A percentile compares a stretch with the other conserved stretches of the same genome.
These are phyloP conservation scores for Drosophila aff. DNA, from an alignment of 1,140 invertebrate species.

Conservation along the genomic window DNA sequence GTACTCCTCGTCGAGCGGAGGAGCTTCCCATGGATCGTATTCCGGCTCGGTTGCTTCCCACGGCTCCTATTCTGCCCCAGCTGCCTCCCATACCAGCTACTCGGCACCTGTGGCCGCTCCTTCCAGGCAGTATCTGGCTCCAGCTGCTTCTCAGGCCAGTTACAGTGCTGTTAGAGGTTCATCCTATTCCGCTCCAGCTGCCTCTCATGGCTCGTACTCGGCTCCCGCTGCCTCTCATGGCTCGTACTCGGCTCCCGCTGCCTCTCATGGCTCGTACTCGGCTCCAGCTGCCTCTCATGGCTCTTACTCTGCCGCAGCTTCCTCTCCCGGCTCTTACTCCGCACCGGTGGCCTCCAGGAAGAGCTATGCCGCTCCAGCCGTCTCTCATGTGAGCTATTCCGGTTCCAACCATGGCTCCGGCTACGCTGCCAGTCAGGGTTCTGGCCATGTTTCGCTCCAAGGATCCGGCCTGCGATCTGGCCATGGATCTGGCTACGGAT, in stretches of 20 bases:
- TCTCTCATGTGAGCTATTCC: slow-evolving; percentile 35
- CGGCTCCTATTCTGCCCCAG: slow-evolving; percentile 20
- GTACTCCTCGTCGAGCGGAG: slow-evolving; percentile 21
- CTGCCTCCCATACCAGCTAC: slow-evolving; percentile 28
- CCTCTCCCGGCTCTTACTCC: slow-evolving; percentile 20
- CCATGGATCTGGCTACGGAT: slow-evolving; percentile 4
- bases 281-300: slow-evolving; percentile 24
- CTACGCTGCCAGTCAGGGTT: slow-evolving; percentile 5
- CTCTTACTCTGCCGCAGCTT: slow-evolving; percentile 6
- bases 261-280: slow-evolving; percentile 11
- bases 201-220: slow-evolving; percentile 21
- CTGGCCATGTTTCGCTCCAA: slow-evolving; percentile 14
- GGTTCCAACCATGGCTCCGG: slow-evolving; percentile 30
- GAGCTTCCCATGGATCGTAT: slow-evolving; percentile 12
- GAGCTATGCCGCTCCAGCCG: slow-evolving; percentile 37
- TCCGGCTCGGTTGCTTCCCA: neutral
- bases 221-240: slow-evolving; percentile 6
- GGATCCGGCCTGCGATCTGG: slow-evolving; percentile 16
- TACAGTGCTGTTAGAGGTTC: neutral
- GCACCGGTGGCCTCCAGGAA: slow-evolving; percentile 16
- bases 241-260: slow-evolving; percentile 9
- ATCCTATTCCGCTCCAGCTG: neutral
- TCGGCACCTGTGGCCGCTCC: slow-evolving; percentile 43
- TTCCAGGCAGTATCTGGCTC: slow-evolving; percentile 53
- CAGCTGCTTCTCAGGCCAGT: slow-evolving; percentile 4